phyloP scores from a whole-genome alignment of 2,797 vertebrate species.

The Pitangus sulphuratus region DNA sequence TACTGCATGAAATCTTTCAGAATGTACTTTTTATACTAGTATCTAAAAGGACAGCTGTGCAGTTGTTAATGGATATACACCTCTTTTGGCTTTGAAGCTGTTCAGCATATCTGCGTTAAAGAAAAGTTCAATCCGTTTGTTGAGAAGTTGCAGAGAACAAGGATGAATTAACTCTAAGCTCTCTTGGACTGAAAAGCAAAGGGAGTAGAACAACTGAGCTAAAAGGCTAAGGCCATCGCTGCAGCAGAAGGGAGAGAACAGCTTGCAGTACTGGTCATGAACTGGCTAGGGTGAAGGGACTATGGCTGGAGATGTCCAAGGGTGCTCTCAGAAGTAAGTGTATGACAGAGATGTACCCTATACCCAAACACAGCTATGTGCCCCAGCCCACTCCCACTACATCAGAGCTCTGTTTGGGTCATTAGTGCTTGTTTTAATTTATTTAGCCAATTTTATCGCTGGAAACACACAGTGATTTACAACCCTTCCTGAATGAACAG shows the following conservation, averaged over 20 bases:
- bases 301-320: not conserved
- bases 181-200: not conserved
- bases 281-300: not conserved
- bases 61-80: not conserved
- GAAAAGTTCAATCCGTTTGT: not conserved
- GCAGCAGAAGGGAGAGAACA: not conserved
- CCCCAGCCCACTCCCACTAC: slow-evolving; percentile 40
- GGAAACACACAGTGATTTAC: slow-evolving; percentile 71
- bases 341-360: not conserved
- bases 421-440: slow-evolving; percentile 76
- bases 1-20: not conserved
- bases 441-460: slow-evolving; percentile 71
- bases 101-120: not conserved
- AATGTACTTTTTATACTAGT: not conserved
- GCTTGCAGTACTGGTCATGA: not conserved
- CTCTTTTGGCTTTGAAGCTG: not conserved
- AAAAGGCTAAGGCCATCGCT: not conserved
- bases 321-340: not conserved
- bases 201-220: not conserved
- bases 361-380: slow-evolving; percentile 1
- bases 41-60: not conserved
- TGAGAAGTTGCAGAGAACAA: not conserved
- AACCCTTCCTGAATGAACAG: slow-evolving; percentile 57
- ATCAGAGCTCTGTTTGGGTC: slow-evolving; percentile 69
- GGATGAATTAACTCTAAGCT: not conserved